Conservation (phyloP, 2,113 vertebrate species). For the Eubucco bourcierii region DNA sequence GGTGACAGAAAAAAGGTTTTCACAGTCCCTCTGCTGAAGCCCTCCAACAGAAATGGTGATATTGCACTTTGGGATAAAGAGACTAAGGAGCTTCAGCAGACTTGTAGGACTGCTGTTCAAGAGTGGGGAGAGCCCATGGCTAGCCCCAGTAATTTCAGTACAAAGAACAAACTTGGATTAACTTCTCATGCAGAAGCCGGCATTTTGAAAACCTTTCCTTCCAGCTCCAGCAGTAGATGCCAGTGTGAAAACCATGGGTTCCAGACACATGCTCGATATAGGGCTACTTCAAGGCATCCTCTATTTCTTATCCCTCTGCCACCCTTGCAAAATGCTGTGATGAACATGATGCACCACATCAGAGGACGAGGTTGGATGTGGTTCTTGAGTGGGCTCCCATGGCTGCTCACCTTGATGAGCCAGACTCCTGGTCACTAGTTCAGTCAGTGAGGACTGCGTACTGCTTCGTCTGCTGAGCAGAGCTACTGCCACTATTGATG, state of each 20-base stretch:
- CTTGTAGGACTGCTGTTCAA: not conserved
- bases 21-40: not conserved
- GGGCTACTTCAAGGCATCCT: not conserved
- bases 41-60: not conserved
- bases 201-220: not conserved
- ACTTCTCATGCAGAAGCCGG: not conserved
- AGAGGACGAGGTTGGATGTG: not conserved
- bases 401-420: not conserved
- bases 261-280: not conserved
- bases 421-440: not conserved
- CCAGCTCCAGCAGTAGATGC: not conserved
- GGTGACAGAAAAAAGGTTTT: not conserved
- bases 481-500: not conserved
- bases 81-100: not conserved
- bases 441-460: rapidly evolving
- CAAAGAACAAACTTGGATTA: not conserved
- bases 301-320: not conserved
- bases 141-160: not conserved
- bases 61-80: not conserved
- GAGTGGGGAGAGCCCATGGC: not conserved
- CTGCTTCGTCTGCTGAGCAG: not conserved
- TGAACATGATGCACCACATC: not conserved
- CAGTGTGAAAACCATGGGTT: not conserved
- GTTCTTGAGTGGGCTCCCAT: not conserved
- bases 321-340: not conserved